Evolutionary conservation across 1,140 invertebrate species (phyloP), one percentile per base, ranked within the genome.

Genomic region (Panonychus citri): DNA sequence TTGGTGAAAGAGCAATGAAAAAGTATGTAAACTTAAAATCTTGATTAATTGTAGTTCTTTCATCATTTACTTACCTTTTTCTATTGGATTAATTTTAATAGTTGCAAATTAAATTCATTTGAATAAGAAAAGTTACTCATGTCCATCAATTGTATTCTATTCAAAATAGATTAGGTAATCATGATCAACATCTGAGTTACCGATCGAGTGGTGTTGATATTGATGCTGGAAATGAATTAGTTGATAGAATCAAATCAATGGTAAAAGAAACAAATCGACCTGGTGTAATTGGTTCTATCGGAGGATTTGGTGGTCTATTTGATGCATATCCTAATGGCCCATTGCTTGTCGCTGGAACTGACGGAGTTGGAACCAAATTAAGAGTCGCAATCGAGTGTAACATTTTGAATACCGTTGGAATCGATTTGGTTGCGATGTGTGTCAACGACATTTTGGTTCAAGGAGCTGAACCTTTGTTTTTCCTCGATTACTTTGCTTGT

Each of bases 361-460:
- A 96, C 72, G 93, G 93, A 19, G 90, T 97, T 26, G 93, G 94
- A 42, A 95, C 90, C 1, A 97, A 97, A 74, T 71, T 85, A 46
- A 91, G 83, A 76, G 86, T 83, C 70, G 65, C 63, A 50, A 54
- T 60, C 60, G 60, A 64, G 26, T 57, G 60, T n/a, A 55, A 79
- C 24, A 78, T 81, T 50, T 88, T 89, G 66, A 74, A 81, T 60
- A 83, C 81, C 1, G 78, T 97, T 56, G 94, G 93, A 1, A 82
- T 90, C 63, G 94, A 97, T 73, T 74, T 97, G 34, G 91, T 98
- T 12, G 93, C 91, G 12, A 94, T 95, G 86, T 93, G 88, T 67
- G 90, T 91, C 3, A 98, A 98, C 73, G 91, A 97, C 69, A 79
- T 97, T 50, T 70, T 97, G 24, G 87, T 85, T 42, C 82, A 91